These are phyloP conservation scores for Drymonia ruficornis DNA, from an alignment of 2,888 invertebrate species.

Conservation along the genomic window DNA sequence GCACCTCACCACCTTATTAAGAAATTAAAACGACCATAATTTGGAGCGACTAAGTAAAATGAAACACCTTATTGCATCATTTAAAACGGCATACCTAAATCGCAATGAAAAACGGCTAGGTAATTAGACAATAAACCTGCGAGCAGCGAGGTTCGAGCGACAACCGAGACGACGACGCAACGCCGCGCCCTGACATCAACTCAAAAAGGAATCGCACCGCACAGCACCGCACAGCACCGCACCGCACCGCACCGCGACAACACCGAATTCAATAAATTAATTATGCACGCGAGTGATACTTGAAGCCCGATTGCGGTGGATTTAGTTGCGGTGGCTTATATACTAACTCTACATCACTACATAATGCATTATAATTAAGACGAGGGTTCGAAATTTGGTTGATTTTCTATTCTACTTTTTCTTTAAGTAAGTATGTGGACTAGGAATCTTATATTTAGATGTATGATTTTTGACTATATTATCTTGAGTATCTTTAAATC, in stretches of 20 bases:
- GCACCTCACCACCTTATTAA: slow-evolving; percentile 40
- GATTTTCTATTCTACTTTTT: too few species aligned
- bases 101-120: slow-evolving; percentile 62
- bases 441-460: too few species aligned
- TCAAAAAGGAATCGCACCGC: neutral
- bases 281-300: slow-evolving; percentile 30
- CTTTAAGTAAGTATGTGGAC: too few species aligned
- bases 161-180: neutral
- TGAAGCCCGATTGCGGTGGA: slow-evolving; percentile 13
- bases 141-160: slow-evolving; percentile 6
- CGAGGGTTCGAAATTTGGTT: too few species aligned
- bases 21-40: slow-evolving; percentile 68
- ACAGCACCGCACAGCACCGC: neutral
- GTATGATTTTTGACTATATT: too few species aligned
- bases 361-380: slow-evolving; percentile 21
- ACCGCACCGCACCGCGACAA: slow-evolving; percentile 1
- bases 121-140: slow-evolving; percentile 63
- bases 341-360: slow-evolving; percentile 9
- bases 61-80: slow-evolving; percentile 66
- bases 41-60: slow-evolving; percentile 41
- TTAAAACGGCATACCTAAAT: slow-evolving; percentile 65
- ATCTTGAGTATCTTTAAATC: too few species aligned
- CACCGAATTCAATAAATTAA: slow-evolving; percentile 21
- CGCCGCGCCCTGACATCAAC: too few species aligned
- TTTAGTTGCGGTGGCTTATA: slow-evolving; percentile 13